A percentile compares a stretch with the other conserved stretches of the same genome.
Conservation (phyloP, 2,888 invertebrate species). For the Portevinia maculata region DNA sequence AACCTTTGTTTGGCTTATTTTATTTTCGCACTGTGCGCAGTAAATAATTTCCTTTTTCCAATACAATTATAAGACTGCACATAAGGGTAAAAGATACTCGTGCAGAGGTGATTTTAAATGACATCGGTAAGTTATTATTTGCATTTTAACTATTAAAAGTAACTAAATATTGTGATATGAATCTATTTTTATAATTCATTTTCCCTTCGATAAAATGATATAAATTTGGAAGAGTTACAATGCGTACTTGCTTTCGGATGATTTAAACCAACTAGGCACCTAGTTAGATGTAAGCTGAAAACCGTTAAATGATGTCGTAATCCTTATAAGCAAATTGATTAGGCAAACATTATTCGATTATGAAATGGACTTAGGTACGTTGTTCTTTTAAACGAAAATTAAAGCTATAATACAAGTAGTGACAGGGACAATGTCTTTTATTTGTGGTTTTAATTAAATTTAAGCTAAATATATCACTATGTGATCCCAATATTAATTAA, state of each 20-base stretch:
- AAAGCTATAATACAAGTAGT: too few relatives aligned
- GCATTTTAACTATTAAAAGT: conserved; percentile 6
- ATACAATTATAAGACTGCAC: conserved; percentile 12
- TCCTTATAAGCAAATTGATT: not conserved
- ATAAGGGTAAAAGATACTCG: conserved; percentile 22
- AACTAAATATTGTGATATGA: not conserved
- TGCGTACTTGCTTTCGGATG: too few relatives aligned
- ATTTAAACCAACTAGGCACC: too few relatives aligned
- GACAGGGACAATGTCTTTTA: too few relatives aligned
- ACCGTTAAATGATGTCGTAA: conserved; percentile 21
- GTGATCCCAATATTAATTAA: conserved; percentile 12
- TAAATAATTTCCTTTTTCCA: conserved; percentile 20
- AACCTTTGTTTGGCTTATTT: conserved; percentile 54
- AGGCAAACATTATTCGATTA: conserved; percentile 28
- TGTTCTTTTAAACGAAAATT: not conserved
- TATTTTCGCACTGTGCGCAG: conserved; percentile 49
- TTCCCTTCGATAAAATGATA: conserved; percentile 17
- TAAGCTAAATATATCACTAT: conserved; percentile 25
- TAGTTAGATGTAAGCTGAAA: not conserved
- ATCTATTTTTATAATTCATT: conserved; percentile 52
- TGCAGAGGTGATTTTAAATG: conserved; percentile 38
- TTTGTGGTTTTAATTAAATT: not conserved
- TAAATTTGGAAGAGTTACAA: too few relatives aligned
- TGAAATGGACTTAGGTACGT: conserved; percentile 48
- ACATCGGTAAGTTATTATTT: conserved; percentile 61